phyloP scores from a whole-genome alignment of 2,797 vertebrate species.

The Carcharodon carcharias region DNA sequence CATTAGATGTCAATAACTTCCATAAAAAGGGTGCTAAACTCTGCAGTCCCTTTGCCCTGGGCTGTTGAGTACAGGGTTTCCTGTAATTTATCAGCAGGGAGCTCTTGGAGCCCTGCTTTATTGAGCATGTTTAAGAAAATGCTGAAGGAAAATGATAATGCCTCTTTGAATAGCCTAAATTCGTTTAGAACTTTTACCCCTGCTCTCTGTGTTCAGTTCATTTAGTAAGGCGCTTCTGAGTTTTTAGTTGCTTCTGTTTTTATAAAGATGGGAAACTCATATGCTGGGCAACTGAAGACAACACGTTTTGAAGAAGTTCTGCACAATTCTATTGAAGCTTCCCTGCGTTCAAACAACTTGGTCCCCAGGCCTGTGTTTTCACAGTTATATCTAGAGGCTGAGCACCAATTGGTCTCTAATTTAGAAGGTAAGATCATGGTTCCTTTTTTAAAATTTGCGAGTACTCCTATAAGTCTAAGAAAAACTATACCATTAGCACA shows the following conservation, averaged over 20 bases:
- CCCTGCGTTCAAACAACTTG: slow-evolving; percentile 83
- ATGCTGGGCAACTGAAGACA: slow-evolving; percentile 85
- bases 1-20: slow-evolving; percentile 40
- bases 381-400: slow-evolving; percentile 87
- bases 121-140: slow-evolving; percentile 20
- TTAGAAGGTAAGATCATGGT: slow-evolving; percentile 61
- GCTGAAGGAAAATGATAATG: background rate
- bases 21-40: slow-evolving; percentile 47
- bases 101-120: slow-evolving; percentile 43
- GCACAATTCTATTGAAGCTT: slow-evolving; percentile 92
- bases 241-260: background rate
- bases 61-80: slow-evolving; percentile 58
- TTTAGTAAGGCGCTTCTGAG: background rate
- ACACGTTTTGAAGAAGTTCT: slow-evolving; percentile 91
- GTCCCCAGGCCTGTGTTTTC: slow-evolving; percentile 88
- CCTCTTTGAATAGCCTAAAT: background rate
- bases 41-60: slow-evolving; percentile 41
- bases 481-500: background rate
- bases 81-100: slow-evolving; percentile 55
- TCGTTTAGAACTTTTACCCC: background rate
- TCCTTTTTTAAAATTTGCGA: background rate
- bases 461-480: background rate
- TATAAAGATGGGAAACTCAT: slow-evolving; percentile 90
- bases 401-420: slow-evolving; percentile 60
- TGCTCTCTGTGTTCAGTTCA: background rate